Conservation (phyloP, 2,888 invertebrate genomes). For the Meloe dianella region DNA sequence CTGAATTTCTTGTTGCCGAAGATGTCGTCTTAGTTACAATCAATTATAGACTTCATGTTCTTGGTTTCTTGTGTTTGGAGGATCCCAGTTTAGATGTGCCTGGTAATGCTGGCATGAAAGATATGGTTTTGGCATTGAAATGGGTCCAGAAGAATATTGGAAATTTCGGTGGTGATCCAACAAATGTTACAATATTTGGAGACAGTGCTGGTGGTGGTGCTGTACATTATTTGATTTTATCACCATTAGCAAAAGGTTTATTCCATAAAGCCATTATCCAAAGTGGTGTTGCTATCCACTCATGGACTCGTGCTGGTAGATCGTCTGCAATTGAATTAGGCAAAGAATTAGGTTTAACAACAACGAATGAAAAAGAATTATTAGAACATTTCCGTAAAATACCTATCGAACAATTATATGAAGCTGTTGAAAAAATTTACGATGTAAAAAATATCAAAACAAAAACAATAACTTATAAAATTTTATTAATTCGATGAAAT, state of each 20-base stretch:
- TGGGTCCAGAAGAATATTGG: constrained; percentile 62
- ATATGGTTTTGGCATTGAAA: constrained; percentile 61
- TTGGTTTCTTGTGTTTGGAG: constrained; percentile 61
- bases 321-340: constrained; percentile 39
- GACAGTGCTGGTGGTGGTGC: constrained; percentile 63
- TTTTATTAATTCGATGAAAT: neutral
- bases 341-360: constrained; percentile 42
- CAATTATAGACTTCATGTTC: constrained; percentile 54
- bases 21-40: constrained; percentile 55
- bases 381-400: constrained; percentile 43
- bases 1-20: constrained; percentile 53
- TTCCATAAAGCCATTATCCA: constrained; percentile 52
- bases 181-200: constrained; percentile 63
- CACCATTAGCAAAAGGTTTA: constrained; percentile 58
- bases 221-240: constrained; percentile 61
- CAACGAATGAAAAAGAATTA: constrained; percentile 44
- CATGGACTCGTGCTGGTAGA: constrained; percentile 45
- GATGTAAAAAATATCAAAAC: constrained; percentile 41
- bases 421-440: constrained; percentile 35
- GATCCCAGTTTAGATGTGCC: constrained; percentile 60
- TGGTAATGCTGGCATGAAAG: constrained; percentile 64
- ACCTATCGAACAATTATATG: constrained; percentile 39
- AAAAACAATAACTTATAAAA: neutral
- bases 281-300: constrained; percentile 46
- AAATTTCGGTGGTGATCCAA: constrained; percentile 61